Evolutionary conservation across 2,113 vertebrate genomes (phyloP).

Genomic region (Mugil cephalus): DNA sequence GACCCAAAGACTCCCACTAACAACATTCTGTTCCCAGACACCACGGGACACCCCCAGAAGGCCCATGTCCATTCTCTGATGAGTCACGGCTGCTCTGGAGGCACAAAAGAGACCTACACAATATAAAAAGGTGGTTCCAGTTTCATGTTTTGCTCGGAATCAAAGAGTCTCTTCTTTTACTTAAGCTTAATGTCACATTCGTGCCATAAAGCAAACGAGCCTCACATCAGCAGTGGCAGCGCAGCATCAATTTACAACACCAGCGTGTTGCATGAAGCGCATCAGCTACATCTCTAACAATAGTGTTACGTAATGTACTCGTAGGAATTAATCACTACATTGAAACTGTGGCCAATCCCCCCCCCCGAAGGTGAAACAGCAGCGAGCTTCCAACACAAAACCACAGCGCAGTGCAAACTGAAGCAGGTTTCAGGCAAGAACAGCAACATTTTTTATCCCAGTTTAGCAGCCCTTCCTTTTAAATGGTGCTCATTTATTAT

Average conservation of each 20-base stretch:
- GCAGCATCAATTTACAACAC: conserved; percentile 28
- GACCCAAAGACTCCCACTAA: too few species aligned
- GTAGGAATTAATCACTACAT: conserved; percentile 44
- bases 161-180: neutral
- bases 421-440: conserved; percentile 8
- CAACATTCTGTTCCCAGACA: too few species aligned
- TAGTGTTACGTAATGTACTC: conserved; percentile 54
- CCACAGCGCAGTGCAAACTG: conserved; percentile 11
- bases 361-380: conserved; percentile 21
- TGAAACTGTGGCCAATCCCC: conserved; percentile 29
- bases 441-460: conserved; percentile 11
- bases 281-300: conserved; percentile 45
- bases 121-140: too few species aligned
- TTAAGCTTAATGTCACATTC: conserved; percentile 19
- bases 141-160: neutral
- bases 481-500: conserved; percentile 2
- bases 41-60: too few species aligned
- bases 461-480: conserved; percentile 10
- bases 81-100: too few species aligned
- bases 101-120: too few species aligned
- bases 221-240: conserved; percentile 21
- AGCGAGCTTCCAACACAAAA: conserved; percentile 16
- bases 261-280: conserved; percentile 27
- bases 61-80: too few species aligned
- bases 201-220: neutral